Evolutionary conservation across 2,113 vertebrate genomes (phyloP).

Genomic region (Meriones unguiculatus): DNA sequence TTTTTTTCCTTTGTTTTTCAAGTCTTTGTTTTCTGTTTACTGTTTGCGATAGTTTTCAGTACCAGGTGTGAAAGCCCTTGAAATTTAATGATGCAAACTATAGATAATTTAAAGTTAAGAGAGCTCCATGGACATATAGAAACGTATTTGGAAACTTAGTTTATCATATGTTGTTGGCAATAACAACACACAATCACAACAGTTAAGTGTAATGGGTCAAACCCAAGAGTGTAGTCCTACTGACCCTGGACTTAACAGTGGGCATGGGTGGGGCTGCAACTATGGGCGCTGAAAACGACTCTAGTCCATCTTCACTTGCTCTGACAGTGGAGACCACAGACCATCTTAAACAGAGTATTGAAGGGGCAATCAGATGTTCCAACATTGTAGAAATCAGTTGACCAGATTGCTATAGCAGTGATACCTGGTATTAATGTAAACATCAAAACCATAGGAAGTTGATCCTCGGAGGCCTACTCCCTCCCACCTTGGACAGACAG

Average conservation of each 20-base stretch:
- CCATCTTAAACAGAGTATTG: neutral
- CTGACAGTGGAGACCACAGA: neutral
- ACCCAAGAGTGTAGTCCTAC: neutral
- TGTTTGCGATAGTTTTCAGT: neutral
- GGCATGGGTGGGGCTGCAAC: neutral
- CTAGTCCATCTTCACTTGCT: neutral
- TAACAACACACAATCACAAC: neutral
- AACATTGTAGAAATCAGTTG: neutral
- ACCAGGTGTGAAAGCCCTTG: neutral
- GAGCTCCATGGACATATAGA: neutral
- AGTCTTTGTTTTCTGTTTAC: neutral
- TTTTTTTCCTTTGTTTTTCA: neutral
- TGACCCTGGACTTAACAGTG: fast-evolving
- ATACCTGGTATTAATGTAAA: neutral
- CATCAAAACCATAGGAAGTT: neutral
- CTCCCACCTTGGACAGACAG: too few species aligned
- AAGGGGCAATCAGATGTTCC: neutral
- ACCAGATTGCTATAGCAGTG: neutral
- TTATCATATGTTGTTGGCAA: neutral
- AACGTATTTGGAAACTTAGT: neutral
- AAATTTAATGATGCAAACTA: neutral
- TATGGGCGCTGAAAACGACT: neutral
- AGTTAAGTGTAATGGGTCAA: neutral
- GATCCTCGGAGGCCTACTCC: too few species aligned
- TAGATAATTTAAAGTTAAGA: neutral